Conservation (phyloP, 1,140 invertebrate genomes). For the Wasmannia auropunctata region DNA sequence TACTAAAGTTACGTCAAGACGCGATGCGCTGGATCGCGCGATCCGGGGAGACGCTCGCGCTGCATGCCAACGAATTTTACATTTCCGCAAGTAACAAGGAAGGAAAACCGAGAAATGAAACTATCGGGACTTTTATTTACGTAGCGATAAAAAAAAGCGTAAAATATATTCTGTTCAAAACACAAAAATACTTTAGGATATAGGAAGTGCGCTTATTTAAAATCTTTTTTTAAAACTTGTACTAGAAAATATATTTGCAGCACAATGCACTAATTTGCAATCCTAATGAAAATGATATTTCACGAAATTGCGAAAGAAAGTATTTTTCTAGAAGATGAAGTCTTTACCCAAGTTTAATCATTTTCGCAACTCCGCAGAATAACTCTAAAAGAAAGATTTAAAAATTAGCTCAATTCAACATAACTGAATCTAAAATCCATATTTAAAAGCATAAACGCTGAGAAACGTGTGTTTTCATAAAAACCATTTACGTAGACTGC, state of each 20-base stretch:
- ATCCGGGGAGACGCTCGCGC: conserved; percentile 26
- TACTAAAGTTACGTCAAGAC: conserved; percentile 62
- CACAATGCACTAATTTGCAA: not conserved
- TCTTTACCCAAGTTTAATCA: conserved; percentile 4
- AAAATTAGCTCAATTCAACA: conserved; percentile 2
- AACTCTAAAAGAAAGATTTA: not conserved
- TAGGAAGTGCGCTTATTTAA: not conserved
- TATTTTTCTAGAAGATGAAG: not conserved
- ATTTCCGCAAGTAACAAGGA: conserved; percentile 57
- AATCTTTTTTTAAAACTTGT: not conserved
- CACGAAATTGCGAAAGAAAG: not conserved
- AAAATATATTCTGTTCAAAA: not conserved
- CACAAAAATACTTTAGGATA: not conserved
- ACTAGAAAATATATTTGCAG: not conserved
- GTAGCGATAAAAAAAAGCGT: not conserved
- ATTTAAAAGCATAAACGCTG: not conserved
- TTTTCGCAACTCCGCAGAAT: not conserved
- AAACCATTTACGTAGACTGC: conserved; percentile 6
- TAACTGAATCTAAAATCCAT: conserved; percentile 8
- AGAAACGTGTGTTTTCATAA: not conserved
- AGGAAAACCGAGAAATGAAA: conserved; percentile 21
- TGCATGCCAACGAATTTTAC: conserved; percentile 71
- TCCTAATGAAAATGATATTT: not conserved
- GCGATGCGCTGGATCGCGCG: conserved; percentile 37
- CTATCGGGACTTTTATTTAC: conserved; percentile 15